Evolutionary conservation across 2,113 vertebrate species (phyloP).

Genomic region (Microtus montanus): DNA sequence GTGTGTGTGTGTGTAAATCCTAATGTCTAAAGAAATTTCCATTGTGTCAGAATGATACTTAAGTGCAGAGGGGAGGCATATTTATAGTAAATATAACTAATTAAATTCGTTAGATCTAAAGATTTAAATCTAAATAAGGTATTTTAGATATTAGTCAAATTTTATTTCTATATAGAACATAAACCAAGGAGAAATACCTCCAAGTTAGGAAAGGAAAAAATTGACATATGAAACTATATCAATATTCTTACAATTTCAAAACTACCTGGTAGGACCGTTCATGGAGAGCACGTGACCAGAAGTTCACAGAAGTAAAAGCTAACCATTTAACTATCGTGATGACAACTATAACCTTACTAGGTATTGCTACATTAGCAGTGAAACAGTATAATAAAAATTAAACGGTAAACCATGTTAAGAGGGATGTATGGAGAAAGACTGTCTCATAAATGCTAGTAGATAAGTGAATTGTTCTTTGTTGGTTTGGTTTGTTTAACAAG

Average conservation of each 20-base stretch:
- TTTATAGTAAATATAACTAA: background rate
- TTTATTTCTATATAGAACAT: background rate
- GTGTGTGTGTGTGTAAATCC: background rate
- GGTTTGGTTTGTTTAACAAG: background rate
- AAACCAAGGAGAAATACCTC: background rate
- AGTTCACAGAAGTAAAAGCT: constrained; percentile 7
- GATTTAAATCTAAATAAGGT: constrained; percentile 23
- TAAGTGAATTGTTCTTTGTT: background rate
- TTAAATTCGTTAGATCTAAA: background rate
- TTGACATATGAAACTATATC: background rate
- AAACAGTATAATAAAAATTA: constrained; percentile 16
- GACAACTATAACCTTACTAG: background rate
- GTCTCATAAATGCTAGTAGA: background rate
- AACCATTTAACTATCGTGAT: constrained; percentile 2
- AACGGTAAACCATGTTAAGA: background rate
- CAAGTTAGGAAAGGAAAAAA: background rate
- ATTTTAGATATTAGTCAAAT: background rate
- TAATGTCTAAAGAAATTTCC: constrained; percentile 1
- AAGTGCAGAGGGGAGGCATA: background rate
- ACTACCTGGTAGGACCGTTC: background rate
- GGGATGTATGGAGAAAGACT: background rate
- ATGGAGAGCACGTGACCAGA: background rate
- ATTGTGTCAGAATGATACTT: background rate
- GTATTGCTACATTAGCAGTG: background rate
- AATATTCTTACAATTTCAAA: background rate